Evolutionary conservation across 2,888 invertebrate species (phyloP), one percentile per base, ranked within the genome.

Genomic region (Macrosiphum euphorbiae): DNA sequence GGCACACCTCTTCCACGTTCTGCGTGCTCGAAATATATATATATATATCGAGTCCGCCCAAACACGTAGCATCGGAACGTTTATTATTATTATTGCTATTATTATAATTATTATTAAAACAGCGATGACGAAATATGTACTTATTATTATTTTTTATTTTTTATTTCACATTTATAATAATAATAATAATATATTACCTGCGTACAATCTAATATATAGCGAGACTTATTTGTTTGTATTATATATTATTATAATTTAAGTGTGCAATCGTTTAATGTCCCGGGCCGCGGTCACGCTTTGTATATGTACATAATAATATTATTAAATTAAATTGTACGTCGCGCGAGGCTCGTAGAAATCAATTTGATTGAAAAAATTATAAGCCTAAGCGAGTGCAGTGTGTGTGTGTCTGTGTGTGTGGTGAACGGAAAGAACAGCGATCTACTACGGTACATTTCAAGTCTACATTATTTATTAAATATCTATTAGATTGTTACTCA

Each of bases 1-100:
- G 94, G 50, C 94, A 90, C 94, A 90, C 94, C 94, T 90, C 90
- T 90, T 90, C 93, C 94, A 90, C 94, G 94, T 94, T 92, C 41
- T 11, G 78, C 90, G 89, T 89, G 93, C 58, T 90, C 93, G 85
- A 58, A 90, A 90, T 89, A 84, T 92, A 86, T 28, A 47, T 44
- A 44, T 86, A 50, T 86, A 86, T 90, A 93, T 84, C 88, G 84
- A 90, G 85, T 90, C 93, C 93, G 93, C 90, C 93, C 93, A 90
- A 55, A 90, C 93, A 86, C 93, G 90, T 85, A 88, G 47, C 35
- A 35, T 50, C 90, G 28, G 50, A 87, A 92, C 87, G 87, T 50
- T 92, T 87, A 92, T 67, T 61, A 85, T 67, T 61, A 85, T 67
- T 67, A 52, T 61, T 61, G 67, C 50, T 47, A 58, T 58, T 86